Conservation (phyloP, 2,113 vertebrate species). For the Pardalotus punctatus region DNA sequence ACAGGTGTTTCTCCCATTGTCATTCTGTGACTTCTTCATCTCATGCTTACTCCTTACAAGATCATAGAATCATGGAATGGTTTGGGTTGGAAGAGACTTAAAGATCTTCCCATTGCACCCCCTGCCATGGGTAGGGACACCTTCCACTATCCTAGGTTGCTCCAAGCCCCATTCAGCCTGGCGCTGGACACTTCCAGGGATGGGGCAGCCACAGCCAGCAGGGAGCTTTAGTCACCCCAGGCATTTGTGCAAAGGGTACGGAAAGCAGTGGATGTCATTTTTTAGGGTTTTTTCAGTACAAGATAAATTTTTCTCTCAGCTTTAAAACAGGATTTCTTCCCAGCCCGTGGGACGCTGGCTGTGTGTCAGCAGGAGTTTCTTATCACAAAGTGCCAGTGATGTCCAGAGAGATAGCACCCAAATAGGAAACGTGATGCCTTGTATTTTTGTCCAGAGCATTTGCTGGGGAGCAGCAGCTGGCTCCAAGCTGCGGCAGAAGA, state of each 20-base stretch:
- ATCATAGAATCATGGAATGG: neutral
- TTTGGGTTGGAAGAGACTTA: neutral
- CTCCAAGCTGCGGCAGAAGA: neutral
- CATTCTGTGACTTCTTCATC: neutral
- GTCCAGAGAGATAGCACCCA: neutral
- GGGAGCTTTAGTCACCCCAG: neutral
- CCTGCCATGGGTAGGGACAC: neutral
- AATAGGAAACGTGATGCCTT: conserved; percentile 6
- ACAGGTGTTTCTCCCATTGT: neutral
- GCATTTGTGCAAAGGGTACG: neutral
- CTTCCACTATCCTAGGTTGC: neutral
- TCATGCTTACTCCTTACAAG: neutral
- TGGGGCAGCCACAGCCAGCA: neutral
- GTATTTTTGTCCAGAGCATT: conserved; percentile 42
- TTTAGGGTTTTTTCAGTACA: neutral
- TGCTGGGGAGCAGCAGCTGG: conserved; percentile 59
- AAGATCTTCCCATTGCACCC: neutral
- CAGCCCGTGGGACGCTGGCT: neutral
- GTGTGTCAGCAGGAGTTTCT: neutral
- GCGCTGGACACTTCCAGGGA: neutral
- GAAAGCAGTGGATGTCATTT: accelerated
- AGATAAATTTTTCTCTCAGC: neutral
- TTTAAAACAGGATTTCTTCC: neutral
- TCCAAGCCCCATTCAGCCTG: neutral
- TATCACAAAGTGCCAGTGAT: neutral